These are phyloP conservation scores for Drosophila orena DNA, from an alignment of 1,140 invertebrate genomes.

Conservation along the genomic window DNA sequence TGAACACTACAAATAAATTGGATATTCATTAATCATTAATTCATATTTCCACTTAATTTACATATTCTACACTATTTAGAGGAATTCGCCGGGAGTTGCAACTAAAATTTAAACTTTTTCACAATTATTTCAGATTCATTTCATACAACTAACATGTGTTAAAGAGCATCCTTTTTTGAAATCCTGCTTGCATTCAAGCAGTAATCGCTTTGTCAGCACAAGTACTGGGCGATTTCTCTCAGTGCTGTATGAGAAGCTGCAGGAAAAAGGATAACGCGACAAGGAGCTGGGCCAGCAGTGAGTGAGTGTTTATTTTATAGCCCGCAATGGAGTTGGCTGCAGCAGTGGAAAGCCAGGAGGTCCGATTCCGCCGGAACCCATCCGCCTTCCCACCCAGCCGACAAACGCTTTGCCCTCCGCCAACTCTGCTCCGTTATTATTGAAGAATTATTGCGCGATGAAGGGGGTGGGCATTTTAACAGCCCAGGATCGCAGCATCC, in stretches of 20 bases:
- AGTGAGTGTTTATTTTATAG: slow-evolving; percentile 82
- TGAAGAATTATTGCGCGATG: slow-evolving; percentile 76
- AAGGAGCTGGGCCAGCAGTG: slow-evolving; percentile 63
- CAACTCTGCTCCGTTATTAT: slow-evolving; percentile 60
- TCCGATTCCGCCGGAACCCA: slow-evolving; percentile 42
- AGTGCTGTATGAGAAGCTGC: slow-evolving; percentile 29
- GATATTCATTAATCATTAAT: neutral
- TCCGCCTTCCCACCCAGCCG: slow-evolving; percentile 52
- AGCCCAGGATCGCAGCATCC: slow-evolving; percentile 11
- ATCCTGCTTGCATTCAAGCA: too few relatives aligned
- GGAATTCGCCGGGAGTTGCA: neutral
- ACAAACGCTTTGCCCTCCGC: slow-evolving; percentile 61
- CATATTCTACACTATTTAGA: neutral
- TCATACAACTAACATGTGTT: too few relatives aligned
- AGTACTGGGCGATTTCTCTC: neutral
- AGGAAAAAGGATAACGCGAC: slow-evolving; percentile 37
- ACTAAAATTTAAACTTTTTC: neutral
- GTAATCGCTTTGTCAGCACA: too few relatives aligned
- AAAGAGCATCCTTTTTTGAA: too few relatives aligned
- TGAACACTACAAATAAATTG: slow-evolving; percentile 8
- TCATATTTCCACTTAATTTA: neutral
- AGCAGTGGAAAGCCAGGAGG: slow-evolving; percentile 10
- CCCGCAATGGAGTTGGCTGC: slow-evolving; percentile 69
- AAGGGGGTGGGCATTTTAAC: slow-evolving; percentile 9
- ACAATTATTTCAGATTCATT: neutral